phyloP scores from a whole-genome alignment of 2,888 invertebrate genomes.

The Leuctra nigra region DNA sequence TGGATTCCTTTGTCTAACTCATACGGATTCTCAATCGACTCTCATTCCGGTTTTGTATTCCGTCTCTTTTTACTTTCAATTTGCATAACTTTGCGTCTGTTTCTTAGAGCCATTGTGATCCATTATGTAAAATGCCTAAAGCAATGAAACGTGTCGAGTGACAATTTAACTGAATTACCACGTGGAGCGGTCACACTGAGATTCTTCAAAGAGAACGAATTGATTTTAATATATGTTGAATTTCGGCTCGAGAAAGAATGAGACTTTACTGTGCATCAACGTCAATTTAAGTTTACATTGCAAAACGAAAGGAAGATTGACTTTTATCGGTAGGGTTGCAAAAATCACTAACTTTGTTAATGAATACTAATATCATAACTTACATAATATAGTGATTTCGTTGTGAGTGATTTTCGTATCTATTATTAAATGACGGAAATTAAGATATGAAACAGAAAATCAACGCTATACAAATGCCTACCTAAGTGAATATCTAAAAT shows the following conservation, averaged over 20 bases:
- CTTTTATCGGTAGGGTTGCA: not conserved
- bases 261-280: not conserved
- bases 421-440: too few relatives aligned
- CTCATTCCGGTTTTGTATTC: slow-evolving; percentile 12
- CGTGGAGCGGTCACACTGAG: slow-evolving; percentile 14
- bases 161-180: slow-evolving; percentile 14
- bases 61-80: slow-evolving; percentile 18
- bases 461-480: too few relatives aligned
- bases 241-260: slow-evolving; percentile 1
- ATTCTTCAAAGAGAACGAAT: slow-evolving; percentile 15
- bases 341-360: too few relatives aligned
- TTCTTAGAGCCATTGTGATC: slow-evolving; percentile 16
- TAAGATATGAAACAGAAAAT: too few relatives aligned
- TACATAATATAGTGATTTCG: too few relatives aligned
- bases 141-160: slow-evolving; percentile 19
- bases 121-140: slow-evolving; percentile 17
- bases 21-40: not conserved
- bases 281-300: not conserved
- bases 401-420: too few relatives aligned
- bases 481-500: too few relatives aligned
- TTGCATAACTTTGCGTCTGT: slow-evolving; percentile 18
- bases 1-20: too few relatives aligned
- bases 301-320: not conserved
- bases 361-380: too few relatives aligned
- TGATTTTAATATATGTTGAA: slow-evolving; percentile 13